phyloP scores from a whole-genome alignment of 2,888 invertebrate genomes.

The Ophioninae sp. region DNA sequence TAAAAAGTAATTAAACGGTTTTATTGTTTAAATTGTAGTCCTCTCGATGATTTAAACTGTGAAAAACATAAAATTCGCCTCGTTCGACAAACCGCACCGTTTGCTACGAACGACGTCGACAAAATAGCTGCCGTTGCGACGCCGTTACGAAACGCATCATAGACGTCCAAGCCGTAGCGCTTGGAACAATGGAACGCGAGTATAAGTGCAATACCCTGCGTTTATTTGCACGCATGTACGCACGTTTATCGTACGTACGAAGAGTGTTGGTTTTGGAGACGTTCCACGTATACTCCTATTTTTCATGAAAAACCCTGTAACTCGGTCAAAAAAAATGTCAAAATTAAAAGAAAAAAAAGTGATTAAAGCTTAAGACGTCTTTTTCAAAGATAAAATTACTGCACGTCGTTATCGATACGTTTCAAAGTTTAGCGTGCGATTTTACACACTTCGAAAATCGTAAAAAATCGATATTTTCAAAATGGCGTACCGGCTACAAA shows the following conservation, averaged over 20 bases:
- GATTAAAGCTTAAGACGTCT: too few relatives aligned
- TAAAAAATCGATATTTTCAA: too few relatives aligned
- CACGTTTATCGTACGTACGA: slow-evolving; percentile 1
- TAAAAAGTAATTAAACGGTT: too few relatives aligned
- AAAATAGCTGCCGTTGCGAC: slow-evolving; percentile 6
- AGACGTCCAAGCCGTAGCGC: slow-evolving; percentile 19
- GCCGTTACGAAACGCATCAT: slow-evolving; percentile 52
- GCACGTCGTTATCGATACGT: too few relatives aligned
- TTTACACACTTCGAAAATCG: too few relatives aligned
- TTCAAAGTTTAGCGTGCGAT: too few relatives aligned
- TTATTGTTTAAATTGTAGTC: too few relatives aligned
- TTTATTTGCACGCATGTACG: background rate
- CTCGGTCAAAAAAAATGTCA: too few relatives aligned
- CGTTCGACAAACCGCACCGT: background rate
- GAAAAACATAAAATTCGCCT: background rate
- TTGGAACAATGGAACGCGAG: slow-evolving; percentile 52
- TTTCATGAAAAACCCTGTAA: too few relatives aligned
- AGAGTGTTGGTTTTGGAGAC: background rate
- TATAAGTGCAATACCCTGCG: slow-evolving; percentile 30
- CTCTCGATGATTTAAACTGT: background rate
- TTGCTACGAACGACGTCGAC: slow-evolving; percentile 3
- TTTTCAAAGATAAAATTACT: too few relatives aligned
- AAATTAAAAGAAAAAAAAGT: too few relatives aligned
- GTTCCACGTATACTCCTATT: background rate
- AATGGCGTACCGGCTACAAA: too few relatives aligned